phyloP scores from a whole-genome alignment of 2,797 vertebrate genomes.

The Phrynocephalus forsythii region DNA sequence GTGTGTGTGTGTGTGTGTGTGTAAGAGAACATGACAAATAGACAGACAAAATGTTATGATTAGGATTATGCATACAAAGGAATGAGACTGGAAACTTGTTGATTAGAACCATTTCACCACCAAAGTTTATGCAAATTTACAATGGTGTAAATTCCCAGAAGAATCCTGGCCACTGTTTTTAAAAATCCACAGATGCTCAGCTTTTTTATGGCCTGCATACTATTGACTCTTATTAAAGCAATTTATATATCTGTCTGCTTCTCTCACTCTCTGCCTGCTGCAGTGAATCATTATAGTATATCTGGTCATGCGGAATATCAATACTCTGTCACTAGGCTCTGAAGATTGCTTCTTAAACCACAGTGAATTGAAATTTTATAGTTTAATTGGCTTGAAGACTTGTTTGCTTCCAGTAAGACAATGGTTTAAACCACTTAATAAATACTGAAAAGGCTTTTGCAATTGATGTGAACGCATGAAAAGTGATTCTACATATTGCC shows the following conservation, averaged over 20 bases:
- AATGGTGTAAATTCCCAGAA: too few species aligned
- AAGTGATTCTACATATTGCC: not conserved
- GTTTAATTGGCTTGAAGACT: not conserved
- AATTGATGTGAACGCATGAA: not conserved
- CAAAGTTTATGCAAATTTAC: too few species aligned
- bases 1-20: too few species aligned
- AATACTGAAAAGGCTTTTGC: not conserved
- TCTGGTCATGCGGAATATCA: not conserved
- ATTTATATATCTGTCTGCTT: too few species aligned
- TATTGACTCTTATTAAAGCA: not conserved
- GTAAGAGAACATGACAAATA: too few species aligned
- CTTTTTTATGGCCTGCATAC: not conserved
- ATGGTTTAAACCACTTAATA: not conserved
- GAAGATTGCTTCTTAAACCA: not conserved
- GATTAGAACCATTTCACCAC: too few species aligned
- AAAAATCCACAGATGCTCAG: too few species aligned
- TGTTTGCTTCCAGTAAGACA: not conserved
- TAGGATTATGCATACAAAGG: too few species aligned
- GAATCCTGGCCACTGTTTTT: too few species aligned
- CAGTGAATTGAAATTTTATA: conserved; percentile 3
- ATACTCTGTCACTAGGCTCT: not conserved
- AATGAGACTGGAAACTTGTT: too few species aligned
- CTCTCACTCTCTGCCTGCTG: not conserved
- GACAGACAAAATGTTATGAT: too few species aligned
- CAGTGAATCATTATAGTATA: not conserved